These are phyloP conservation scores for Rhincodon typus DNA, from an alignment of 2,797 vertebrate genomes.

Conservation along the genomic window DNA sequence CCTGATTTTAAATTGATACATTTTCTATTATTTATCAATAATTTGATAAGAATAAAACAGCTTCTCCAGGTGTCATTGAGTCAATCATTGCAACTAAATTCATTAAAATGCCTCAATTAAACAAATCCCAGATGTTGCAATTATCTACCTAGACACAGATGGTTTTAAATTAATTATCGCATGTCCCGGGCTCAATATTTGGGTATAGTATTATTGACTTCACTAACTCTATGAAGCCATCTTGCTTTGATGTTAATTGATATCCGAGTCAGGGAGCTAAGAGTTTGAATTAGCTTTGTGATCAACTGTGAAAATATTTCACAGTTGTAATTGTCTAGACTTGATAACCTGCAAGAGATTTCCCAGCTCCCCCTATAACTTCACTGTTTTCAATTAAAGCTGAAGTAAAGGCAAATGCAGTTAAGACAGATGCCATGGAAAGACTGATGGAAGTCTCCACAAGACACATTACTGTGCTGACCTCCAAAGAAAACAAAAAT, in stretches of 20 bases:
- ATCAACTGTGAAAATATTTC: slow-evolving; percentile 13
- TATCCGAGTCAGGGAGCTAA: not conserved
- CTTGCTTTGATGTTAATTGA: not conserved
- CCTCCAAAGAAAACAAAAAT: slow-evolving; percentile 9
- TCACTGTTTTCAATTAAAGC: slow-evolving; percentile 24
- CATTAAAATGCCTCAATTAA: not conserved
- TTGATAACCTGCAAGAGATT: not conserved
- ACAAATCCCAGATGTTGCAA: not conserved
- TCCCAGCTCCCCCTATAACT: not conserved
- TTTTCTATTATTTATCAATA: not conserved
- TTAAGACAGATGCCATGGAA: not conserved
- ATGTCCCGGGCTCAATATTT: not conserved
- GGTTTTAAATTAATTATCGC: not conserved
- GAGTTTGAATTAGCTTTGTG: not conserved
- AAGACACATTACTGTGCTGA: not conserved
- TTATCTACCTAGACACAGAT: not conserved
- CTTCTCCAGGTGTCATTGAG: not conserved
- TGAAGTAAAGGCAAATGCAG: not conserved
- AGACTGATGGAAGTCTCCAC: not conserved
- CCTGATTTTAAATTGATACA: not conserved
- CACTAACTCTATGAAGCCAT: not conserved
- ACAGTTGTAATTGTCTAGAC: not conserved
- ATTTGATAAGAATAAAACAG: not conserved
- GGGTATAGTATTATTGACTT: not conserved
- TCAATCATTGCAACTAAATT: not conserved